Percentiles rank a stretch among this genome's conserved stretches.
These are phyloP conservation scores for Leptobrachium leishanense DNA, from an alignment of 2,113 vertebrate genomes.

Conservation along the genomic window DNA sequence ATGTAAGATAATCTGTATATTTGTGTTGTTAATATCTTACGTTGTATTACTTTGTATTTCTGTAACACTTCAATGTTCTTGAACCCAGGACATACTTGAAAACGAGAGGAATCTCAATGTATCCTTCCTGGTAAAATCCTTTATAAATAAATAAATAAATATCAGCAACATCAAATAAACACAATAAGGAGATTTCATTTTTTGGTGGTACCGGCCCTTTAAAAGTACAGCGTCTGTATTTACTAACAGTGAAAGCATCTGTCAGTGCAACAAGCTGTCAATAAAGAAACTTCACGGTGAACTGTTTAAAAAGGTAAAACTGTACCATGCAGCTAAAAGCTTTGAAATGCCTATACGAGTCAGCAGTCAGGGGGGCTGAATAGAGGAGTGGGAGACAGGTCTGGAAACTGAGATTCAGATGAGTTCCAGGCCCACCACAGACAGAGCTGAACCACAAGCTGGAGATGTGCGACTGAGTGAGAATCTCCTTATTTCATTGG, in stretches of 20 bases:
- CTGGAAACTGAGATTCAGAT: constrained; percentile 22
- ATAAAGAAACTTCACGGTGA: constrained; percentile 36
- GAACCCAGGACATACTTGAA: no score
- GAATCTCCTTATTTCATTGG: constrained; percentile 15
- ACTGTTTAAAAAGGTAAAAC: constrained; percentile 45
- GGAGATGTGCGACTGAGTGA: constrained; percentile 7
- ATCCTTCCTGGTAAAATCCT: no score
- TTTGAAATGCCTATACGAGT: constrained; percentile 44
- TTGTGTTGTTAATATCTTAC: no score
- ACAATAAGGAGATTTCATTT: no score
- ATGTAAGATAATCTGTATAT: no score
- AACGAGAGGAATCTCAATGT: no score
- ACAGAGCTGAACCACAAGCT: constrained; percentile 4
- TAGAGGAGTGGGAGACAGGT: constrained; percentile 18
- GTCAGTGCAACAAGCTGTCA: background rate
- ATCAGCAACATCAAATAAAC: no score
- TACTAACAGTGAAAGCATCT: background rate
- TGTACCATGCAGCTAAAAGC: constrained; percentile 48
- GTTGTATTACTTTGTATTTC: no score
- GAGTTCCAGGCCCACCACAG: background rate
- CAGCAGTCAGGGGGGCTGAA: constrained; percentile 36
- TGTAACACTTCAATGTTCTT: no score
- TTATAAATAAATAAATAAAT: no score
- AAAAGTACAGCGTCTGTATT: no score
- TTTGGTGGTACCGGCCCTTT: no score